A percentile compares a stretch with the other conserved stretches of the same genome.
These are phyloP conservation scores for Labeo rohita DNA, from an alignment of 2,113 vertebrate species.

Conservation along the genomic window DNA sequence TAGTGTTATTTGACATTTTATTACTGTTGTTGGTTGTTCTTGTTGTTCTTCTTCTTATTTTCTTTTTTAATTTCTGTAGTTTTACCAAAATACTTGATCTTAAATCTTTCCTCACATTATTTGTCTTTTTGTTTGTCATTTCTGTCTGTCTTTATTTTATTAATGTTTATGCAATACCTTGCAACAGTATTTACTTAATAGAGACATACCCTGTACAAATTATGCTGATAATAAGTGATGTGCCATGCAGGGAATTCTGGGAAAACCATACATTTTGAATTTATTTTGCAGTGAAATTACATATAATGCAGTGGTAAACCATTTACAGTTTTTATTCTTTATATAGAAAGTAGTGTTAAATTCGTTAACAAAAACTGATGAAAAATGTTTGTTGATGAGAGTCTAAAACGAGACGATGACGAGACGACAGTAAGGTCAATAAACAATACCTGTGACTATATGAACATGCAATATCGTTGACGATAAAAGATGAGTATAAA, in stretches of 20 bases:
- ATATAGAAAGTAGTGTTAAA: not conserved
- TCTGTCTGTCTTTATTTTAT: not conserved
- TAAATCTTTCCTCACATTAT: not conserved
- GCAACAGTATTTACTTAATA: not conserved
- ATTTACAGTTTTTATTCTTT: not conserved
- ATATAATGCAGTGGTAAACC: not conserved
- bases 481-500: too few species aligned
- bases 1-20: not conserved
- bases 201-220: not conserved
- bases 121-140: not conserved
- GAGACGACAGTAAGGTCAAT: too few species aligned
- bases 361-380: too few species aligned
- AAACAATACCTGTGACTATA: too few species aligned
- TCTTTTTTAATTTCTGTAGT: not conserved
- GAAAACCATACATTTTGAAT: not conserved
- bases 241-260: not conserved
- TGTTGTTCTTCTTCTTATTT: not conserved
- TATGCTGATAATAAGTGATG: not conserved
- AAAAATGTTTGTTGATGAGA: too few species aligned
- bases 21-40: not conserved
- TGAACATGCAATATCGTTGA: too few species aligned
- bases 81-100: not conserved
- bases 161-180: not conserved
- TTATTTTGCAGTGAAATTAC: not conserved
- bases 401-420: too few species aligned